Evolutionary conservation across 92 coral and sea anemone species (phyloP), one percentile per base, ranked within the genome.

Genomic region (Umimayanthus kanabou): DNA sequence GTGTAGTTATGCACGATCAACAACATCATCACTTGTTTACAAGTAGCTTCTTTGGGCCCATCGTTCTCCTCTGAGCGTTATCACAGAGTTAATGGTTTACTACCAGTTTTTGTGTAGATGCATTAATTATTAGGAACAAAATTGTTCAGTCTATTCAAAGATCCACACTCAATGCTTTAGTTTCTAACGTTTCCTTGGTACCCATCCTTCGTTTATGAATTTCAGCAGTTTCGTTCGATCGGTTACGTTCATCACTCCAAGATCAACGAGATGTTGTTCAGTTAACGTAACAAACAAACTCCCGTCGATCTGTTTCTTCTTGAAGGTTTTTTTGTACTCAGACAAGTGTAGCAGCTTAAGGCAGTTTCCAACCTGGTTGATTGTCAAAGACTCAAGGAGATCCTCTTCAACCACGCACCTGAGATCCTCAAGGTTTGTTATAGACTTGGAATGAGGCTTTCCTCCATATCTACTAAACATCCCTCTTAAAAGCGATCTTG

Each of bases 281-380:
- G 87, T 71, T 47, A 83, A 72, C 45, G 66, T 40, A 18, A 20
- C 79, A 83, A 83, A 72, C 33, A 83, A 83, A 47, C 87, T 70
- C 7, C 87, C 87, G 18, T 83, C 87, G 23, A 83, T 70, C 77
- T 83, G 87, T 16, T 69, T 83, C 42, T 70, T 83, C 66, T 83
- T 83, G 64, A 83, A 83, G 13, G 39, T 66, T 67, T 71, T 71
- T 72, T 71, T 83, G 16, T 83, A 83, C 15, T 28, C 77, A 37
- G 87, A 83, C 77, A 83, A 23, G 78, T 83, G 64, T 13, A 83
- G 67, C 20, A 83, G 78, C 33, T 70, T 83, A 5, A 83, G 87
- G 25, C 87, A 83, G 73, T 83, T 77, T 50, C 10, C 30, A n/a
- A 83, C 87, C 42, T 83, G 79, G 64, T 70, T 30, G 1, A 83